These are phyloP conservation scores for Lithobates sylvaticus DNA, from an alignment of 2,797 vertebrate species.

Conservation along the genomic window DNA sequence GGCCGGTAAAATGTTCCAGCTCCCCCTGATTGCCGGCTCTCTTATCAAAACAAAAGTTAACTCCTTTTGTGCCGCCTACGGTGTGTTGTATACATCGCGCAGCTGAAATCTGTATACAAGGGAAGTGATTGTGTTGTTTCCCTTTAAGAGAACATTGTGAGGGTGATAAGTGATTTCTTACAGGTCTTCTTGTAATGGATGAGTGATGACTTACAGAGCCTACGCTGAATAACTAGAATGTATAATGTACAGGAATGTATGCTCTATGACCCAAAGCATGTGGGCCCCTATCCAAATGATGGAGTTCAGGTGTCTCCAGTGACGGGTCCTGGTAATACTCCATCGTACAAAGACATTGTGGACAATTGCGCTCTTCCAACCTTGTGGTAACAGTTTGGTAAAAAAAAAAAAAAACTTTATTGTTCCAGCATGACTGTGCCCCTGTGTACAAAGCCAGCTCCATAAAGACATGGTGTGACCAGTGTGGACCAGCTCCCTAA, in stretches of 20 bases:
- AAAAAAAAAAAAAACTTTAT: too few relatives aligned
- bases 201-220: conserved; percentile 51
- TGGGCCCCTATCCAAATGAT: too few relatives aligned
- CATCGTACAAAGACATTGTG: too few relatives aligned
- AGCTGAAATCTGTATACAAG: conserved; percentile 38
- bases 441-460: too few relatives aligned
- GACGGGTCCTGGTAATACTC: too few relatives aligned
- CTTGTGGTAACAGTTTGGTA: too few relatives aligned
- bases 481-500: too few relatives aligned
- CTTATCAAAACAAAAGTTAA: conserved; percentile 50
- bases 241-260: background rate
- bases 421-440: too few relatives aligned
- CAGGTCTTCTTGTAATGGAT: conserved; percentile 18
- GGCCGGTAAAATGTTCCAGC: conserved; percentile 54
- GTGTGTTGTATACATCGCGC: conserved; percentile 19
- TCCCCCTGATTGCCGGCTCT: conserved; percentile 48
- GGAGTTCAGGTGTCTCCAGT: too few relatives aligned
- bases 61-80: conserved; percentile 18
- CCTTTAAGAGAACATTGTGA: background rate
- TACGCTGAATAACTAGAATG: background rate
- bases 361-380: too few relatives aligned
- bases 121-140: conserved; percentile 23
- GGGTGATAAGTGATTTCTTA: conserved; percentile 56
- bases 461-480: too few relatives aligned
- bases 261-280: too few relatives aligned